phyloP scores from a whole-genome alignment of 2,797 vertebrate genomes.

The Malurus leucopterus region DNA sequence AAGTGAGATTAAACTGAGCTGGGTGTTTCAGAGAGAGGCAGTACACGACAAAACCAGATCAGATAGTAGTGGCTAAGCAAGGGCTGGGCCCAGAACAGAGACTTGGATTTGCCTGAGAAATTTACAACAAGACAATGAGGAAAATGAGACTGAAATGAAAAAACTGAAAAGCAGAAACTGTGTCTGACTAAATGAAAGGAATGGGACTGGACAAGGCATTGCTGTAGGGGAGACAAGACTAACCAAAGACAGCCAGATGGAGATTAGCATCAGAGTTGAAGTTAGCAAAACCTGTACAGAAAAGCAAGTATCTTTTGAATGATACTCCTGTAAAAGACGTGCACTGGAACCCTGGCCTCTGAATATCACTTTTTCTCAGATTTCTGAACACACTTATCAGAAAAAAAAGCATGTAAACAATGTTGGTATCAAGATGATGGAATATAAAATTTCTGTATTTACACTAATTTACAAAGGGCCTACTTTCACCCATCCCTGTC shows the following conservation, averaged over 20 bases:
- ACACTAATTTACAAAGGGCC: not conserved
- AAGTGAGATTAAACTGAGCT: not conserved
- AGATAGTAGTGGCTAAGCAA: not conserved
- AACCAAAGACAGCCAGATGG: not conserved
- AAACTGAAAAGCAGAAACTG: not conserved
- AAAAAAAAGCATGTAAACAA: not conserved
- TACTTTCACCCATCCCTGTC: not conserved
- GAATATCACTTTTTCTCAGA: not conserved
- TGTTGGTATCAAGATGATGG: not conserved
- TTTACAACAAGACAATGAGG: rapidly evolving
- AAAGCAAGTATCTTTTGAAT: not conserved
- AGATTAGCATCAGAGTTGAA: not conserved
- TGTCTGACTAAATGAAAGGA: not conserved
- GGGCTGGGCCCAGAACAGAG: not conserved
- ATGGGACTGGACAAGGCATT: not conserved
- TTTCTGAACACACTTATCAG: not conserved
- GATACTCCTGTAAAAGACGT: not conserved
- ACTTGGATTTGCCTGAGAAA: not conserved
- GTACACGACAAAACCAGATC: not conserved
- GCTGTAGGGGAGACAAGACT: not conserved
- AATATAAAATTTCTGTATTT: not conserved
- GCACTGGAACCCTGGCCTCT: not conserved
- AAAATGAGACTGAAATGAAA: not conserved
- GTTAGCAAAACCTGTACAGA: not conserved
- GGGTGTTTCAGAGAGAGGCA: not conserved